phyloP scores from a whole-genome alignment of 1,140 invertebrate genomes.

The Anastrepha ludens region DNA sequence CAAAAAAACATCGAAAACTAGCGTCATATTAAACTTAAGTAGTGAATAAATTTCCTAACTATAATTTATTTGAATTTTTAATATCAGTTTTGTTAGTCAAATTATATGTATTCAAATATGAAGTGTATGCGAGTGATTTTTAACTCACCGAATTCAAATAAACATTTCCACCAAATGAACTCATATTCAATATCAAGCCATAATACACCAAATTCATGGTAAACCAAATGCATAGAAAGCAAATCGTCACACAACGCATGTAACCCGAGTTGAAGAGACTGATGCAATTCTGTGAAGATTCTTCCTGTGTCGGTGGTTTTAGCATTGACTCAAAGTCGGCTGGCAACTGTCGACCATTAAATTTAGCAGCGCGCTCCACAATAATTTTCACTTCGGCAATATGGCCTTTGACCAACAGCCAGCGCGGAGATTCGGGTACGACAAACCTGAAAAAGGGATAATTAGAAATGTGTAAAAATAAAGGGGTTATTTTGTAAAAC shows the following conservation, averaged over 20 bases:
- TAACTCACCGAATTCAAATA: conserved; percentile 81
- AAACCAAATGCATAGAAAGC: conserved; percentile 83
- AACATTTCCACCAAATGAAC: conserved; percentile 82
- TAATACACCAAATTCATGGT: conserved; percentile 84
- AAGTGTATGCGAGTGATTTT: no score
- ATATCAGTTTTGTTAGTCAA: no score
- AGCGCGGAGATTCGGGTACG: conserved; percentile 89
- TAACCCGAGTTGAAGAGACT: conserved; percentile 79
- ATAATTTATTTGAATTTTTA: no score
- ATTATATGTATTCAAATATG: no score
- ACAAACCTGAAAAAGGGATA: conserved; percentile 78
- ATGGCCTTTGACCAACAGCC: conserved; percentile 85
- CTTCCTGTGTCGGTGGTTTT: conserved; percentile 72
- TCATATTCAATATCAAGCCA: conserved; percentile 82
- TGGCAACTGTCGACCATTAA: conserved; percentile 79
- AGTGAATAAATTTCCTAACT: no score
- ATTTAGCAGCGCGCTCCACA: conserved; percentile 81
- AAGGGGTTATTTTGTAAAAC: no score
- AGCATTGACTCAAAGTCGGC: conserved; percentile 79
- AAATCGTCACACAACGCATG: conserved; percentile 80
- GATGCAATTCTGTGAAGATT: conserved; percentile 76
- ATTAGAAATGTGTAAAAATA: background rate
- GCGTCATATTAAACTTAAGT: no score
- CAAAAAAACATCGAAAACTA: no score
- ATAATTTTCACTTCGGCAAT: conserved; percentile 82